Base-by-base conservation (phyloP, 2,888 invertebrate genomes). In the Cyclophora albipunctata region DNA sequence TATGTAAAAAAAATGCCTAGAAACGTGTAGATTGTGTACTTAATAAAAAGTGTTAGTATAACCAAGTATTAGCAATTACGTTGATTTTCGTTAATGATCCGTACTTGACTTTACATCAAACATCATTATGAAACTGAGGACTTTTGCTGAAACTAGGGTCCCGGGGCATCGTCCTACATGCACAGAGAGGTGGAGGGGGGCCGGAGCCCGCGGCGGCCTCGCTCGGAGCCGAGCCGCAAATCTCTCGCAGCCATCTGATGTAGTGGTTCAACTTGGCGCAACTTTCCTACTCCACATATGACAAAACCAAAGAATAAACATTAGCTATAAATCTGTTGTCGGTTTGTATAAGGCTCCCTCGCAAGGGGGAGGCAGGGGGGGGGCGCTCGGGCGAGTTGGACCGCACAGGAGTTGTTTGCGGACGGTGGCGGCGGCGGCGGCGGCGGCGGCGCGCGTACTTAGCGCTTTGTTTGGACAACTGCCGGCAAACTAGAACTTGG, bases 401-500 rank as follows among this genome's bases (percentile, higher is more conserved):
- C 34, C 6, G 45, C 42, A 45, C 42, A 42, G 50, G 40, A n/a
- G 42, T 33, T 5, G 42, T 45, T 45, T 7, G n/a, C 5, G 34
- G 4, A 40, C 40, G 6, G 42, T 20, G 33, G 40, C 46, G 6
- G 20, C 40, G 33, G 42, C n/a, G 3, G 37, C 7, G 6, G 46
- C 46, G 46, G 40, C 43, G 3, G 40, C 37, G 37, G 37, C 37
- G 43, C 48, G 48, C 42, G 42, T 46, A 46, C 48, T 48, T 35
- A 48, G 46, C 46, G 41, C 57, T 54, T 58, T 55, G 58, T 55
- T 55, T 51, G 55, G 48, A 55, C 58, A 52, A 54, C 51, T 47
- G 51, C 37, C 37, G 37, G 5, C 37, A 45, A 48, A 43, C 48
- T 48, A 40, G 42, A 43, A 45, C 45, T 48, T 50, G 40, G 41